Evolutionary conservation across 2,888 invertebrate genomes (phyloP), one percentile per base, ranked within the genome.

Genomic region (Drosophila mimica): DNA sequence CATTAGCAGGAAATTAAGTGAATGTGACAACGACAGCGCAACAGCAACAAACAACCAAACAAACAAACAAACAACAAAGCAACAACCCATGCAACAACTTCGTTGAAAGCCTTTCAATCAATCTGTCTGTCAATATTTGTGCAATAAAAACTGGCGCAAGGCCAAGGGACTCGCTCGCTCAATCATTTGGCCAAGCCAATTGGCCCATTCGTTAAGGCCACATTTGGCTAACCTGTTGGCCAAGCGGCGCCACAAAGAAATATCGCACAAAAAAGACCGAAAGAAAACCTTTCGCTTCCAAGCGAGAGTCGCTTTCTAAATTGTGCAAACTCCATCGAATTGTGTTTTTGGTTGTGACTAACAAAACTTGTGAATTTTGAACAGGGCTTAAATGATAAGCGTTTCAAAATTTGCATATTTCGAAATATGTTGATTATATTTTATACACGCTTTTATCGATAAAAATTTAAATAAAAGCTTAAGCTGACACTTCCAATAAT

Each of bases 161-260:
- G 83, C 68, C 83, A 71, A 78, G 60, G 59, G 74, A 74, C 59
- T 28, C 49, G 54, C 43, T 46, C 70, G 74, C 62, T 70, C 76
- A 67, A 64, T 79, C 76, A 73, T 76, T 74, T 70, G 72, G 59
- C 72, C 70, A n/a, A 34, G 59, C 34, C 66, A 68, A 72, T 76
- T 82, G 76, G 73, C 70, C 66, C 57, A 38, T 46, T 58, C 66
- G 74, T 40, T 51, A 54, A 66, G 68, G 76, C 70, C 81, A 70
- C 70, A 71, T 84, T 84, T 83, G 79, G 70, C 79, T 83, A 86
- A 84, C 86, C 86, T 84, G 84, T 84, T 83, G 83, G 73, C 79
- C 79, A 56, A 61, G 64, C 69, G 76, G 76, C 79, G 79, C 79
- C 79, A 79, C 72, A 69, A 69, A 53, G 54, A 53, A 68, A 76